phyloP scores from a whole-genome alignment of 2,888 invertebrate genomes.

The Oxystoma pomonae region DNA sequence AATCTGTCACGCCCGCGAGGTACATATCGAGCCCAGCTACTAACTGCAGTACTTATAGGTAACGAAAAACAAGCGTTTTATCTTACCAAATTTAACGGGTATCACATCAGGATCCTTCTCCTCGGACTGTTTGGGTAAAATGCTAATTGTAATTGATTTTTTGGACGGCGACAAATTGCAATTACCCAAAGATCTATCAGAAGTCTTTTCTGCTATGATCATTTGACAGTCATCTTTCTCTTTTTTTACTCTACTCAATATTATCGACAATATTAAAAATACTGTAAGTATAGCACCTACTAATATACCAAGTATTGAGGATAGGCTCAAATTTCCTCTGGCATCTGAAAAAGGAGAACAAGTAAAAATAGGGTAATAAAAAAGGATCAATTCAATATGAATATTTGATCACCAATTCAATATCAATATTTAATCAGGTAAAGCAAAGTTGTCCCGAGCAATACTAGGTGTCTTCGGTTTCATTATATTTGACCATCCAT shows the following conservation, averaged over 20 bases:
- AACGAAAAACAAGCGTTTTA: too few species aligned
- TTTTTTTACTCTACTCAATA: conserved; percentile 51
- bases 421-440: too few species aligned
- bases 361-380: too few species aligned
- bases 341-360: conserved; percentile 55
- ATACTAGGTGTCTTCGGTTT: too few species aligned
- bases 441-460: too few species aligned
- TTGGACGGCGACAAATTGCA: conserved; percentile 43
- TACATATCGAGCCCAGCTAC: too few species aligned
- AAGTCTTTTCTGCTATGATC: conserved; percentile 47
- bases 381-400: too few species aligned
- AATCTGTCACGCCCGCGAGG: too few species aligned
- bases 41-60: too few species aligned
- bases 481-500: too few species aligned
- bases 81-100: conserved; percentile 68
- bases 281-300: conserved; percentile 54
- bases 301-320: conserved; percentile 54
- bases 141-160: conserved; percentile 44
- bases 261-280: conserved; percentile 50
- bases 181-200: conserved; percentile 39
- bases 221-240: conserved; percentile 38
- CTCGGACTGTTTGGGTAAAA: conserved; percentile 48
- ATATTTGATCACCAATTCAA: too few species aligned
- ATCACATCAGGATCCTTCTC: conserved; percentile 71
- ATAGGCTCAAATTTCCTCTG: conserved; percentile 53